These are phyloP conservation scores for Sus scrofa DNA, from an alignment of 2,113 vertebrate species.

Conservation along the genomic window T2T-Sscrofa CM000819.6:102259001-102259500, in stretches of 20 bases:
- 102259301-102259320: slow-evolving; percentile 43
- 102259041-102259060: neutral
- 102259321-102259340: slow-evolving; percentile 56
- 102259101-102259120: neutral
- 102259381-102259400: neutral
- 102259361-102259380: neutral
- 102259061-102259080: neutral
- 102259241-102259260: slow-evolving; percentile 67
- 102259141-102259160: neutral
- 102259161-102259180: neutral
- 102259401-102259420: neutral
- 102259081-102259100: neutral
- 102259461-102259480: neutral
- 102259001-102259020: neutral
- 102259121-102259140: neutral
- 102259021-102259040: neutral
- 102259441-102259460: neutral
- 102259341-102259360: neutral
- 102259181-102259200: slow-evolving; percentile 28
- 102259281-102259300: neutral
- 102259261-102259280: slow-evolving; percentile 67
- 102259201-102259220: slow-evolving; percentile 28
- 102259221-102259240: slow-evolving; percentile 52
- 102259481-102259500: neutral
- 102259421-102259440: neutral